phyloP scores from a whole-genome alignment of 1,140 invertebrate species.

The Helicoverpa zea region DNA sequence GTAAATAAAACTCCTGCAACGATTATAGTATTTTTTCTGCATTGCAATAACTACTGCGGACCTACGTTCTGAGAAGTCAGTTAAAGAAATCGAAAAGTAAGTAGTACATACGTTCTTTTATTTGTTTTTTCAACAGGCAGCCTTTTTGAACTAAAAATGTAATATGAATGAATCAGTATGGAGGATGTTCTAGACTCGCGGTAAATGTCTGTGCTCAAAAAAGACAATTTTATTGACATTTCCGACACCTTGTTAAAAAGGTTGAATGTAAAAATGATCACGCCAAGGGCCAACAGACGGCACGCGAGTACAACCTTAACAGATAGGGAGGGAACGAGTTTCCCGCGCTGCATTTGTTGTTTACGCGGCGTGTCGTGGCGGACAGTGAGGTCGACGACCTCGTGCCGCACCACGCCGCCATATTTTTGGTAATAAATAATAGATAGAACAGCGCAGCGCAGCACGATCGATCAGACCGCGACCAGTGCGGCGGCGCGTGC shows the following conservation, averaged over 20 bases:
- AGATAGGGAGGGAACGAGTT: slow-evolving; percentile 71
- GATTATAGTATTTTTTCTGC: not conserved
- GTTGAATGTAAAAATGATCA: slow-evolving; percentile 30
- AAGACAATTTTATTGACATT: too few species aligned
- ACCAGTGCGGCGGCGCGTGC: slow-evolving; percentile 78
- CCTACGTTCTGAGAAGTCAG: not conserved
- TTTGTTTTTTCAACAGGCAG: too few species aligned
- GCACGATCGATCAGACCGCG: slow-evolving; percentile 78
- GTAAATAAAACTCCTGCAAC: not conserved
- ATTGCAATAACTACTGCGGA: not conserved
- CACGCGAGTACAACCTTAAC: slow-evolving; percentile 45
- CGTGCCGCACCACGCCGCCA: slow-evolving; percentile 80
- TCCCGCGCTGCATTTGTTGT: slow-evolving; percentile 82
- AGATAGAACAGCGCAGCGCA: slow-evolving; percentile 74
- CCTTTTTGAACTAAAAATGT: too few species aligned
- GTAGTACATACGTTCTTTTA: too few species aligned
- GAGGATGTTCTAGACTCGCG: too few species aligned
- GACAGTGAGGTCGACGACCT: slow-evolving; percentile 75
- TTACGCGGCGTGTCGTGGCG: slow-evolving; percentile 77
- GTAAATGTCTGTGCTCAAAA: too few species aligned
- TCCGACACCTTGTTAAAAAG: not conserved
- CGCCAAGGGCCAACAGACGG: slow-evolving; percentile 35
- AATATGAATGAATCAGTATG: too few species aligned
- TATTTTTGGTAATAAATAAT: slow-evolving; percentile 86
- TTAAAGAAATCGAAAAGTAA: not conserved